phyloP scores from a whole-genome alignment of 2,113 vertebrate species.

The Apeltes quadracus region DNA sequence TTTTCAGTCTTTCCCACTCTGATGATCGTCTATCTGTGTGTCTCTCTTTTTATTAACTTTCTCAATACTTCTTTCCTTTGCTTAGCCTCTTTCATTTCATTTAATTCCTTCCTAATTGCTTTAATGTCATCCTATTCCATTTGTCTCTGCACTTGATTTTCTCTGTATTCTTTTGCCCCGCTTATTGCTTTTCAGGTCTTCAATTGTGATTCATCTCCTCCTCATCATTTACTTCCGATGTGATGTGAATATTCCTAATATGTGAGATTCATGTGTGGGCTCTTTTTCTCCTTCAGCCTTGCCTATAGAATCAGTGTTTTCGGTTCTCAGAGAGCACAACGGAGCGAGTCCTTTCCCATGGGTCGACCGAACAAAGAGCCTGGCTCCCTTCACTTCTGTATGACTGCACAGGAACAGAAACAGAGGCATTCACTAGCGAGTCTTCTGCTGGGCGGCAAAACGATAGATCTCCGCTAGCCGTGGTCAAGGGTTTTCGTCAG shows the following conservation, averaged over 20 bases:
- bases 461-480: constrained; percentile 49
- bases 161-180: background rate
- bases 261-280: constrained; percentile 47
- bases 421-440: constrained; percentile 62
- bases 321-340: constrained; percentile 67
- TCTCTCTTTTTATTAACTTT: constrained; percentile 31
- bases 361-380: constrained; percentile 71
- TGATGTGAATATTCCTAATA: constrained; percentile 58
- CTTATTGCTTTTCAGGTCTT: background rate
- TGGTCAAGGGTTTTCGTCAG: constrained; percentile 31
- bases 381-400: constrained; percentile 72
- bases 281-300: constrained; percentile 10
- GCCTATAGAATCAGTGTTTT: constrained; percentile 62
- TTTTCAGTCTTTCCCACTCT: constrained; percentile 64
- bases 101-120: constrained; percentile 24
- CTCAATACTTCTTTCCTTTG: constrained; percentile 22
- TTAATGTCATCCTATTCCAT: constrained; percentile 32
- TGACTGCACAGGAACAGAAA: constrained; percentile 78
- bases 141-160: constrained; percentile 14
- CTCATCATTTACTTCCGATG: constrained; percentile 30
- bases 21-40: constrained; percentile 44
- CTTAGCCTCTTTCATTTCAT: constrained; percentile 32
- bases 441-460: constrained; percentile 51
- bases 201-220: constrained; percentile 11
- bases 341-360: constrained; percentile 74